Evolutionary conservation across 2,888 invertebrate species (phyloP).

Genomic region (Tanytarsus gracilentus): DNA sequence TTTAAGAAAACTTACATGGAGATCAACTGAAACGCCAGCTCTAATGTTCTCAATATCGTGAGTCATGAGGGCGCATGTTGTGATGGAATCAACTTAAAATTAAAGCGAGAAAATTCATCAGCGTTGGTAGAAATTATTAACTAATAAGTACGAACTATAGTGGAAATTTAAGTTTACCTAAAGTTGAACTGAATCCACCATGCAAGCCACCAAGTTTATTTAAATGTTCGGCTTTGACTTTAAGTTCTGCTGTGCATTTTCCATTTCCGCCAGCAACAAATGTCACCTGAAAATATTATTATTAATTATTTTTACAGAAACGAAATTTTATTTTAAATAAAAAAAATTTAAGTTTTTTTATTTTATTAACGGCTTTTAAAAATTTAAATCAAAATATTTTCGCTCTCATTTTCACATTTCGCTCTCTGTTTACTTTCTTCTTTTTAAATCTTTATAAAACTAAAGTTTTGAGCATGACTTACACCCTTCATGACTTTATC

Average conservation of each 20-base stretch:
- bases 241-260: constrained; percentile 63
- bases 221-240: constrained; percentile 61
- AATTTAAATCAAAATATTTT: constrained; percentile 22
- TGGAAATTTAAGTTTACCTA: constrained; percentile 44
- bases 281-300: constrained; percentile 35
- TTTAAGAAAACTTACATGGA: constrained; percentile 63
- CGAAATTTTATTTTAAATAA: no score
- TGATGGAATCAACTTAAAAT: constrained; percentile 52
- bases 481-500: no score
- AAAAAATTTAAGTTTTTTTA: constrained; percentile 34
- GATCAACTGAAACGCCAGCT: constrained; percentile 73
- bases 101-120: background rate
- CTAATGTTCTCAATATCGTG: constrained; percentile 2
- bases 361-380: background rate
- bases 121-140: background rate
- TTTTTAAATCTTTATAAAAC: no score
- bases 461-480: no score
- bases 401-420: no score
- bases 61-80: constrained; percentile 69
- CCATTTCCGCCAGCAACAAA: constrained; percentile 56
- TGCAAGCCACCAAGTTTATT: constrained; percentile 71
- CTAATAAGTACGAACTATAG: no score
- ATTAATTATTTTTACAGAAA: no score
- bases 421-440: no score
- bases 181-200: constrained; percentile 74